These are phyloP conservation scores for Channa striata DNA, from an alignment of 2,797 vertebrate species.

Conservation along the genomic window DNA sequence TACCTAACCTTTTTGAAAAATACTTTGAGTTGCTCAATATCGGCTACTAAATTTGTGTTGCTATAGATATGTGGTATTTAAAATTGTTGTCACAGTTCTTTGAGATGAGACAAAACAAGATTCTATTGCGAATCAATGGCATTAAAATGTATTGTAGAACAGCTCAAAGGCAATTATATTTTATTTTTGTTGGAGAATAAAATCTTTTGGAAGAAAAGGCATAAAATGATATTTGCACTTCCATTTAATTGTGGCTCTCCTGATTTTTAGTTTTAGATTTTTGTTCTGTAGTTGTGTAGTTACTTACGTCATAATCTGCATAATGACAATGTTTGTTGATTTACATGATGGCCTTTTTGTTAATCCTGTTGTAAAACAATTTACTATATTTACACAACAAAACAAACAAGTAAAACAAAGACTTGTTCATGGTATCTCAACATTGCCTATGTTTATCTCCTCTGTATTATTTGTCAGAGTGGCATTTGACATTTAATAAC, in stretches of 20 bases:
- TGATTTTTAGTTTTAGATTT: not conserved
- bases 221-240: not conserved
- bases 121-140: too few species aligned
- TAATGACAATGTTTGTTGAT: not conserved
- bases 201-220: not conserved
- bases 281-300: not conserved
- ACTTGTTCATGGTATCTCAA: not conserved
- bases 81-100: not conserved
- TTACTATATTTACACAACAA: not conserved
- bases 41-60: not conserved
- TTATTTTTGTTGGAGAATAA: not conserved
- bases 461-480: not conserved
- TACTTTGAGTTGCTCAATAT: not conserved
- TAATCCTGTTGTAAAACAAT: not conserved
- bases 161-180: not conserved
- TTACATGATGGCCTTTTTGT: not conserved
- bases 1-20: not conserved
- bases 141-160: not conserved
- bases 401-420: not conserved
- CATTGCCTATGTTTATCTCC: not conserved
- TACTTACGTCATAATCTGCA: not conserved
- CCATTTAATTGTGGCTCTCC: not conserved
- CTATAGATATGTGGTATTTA: not conserved
- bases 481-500: constrained; percentile 29
- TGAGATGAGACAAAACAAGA: constrained; percentile 3